A percentile compares a stretch with the other conserved stretches of the same genome.
These are phyloP conservation scores for Platysteira castanea DNA, from an alignment of 2,113 vertebrate genomes.

Conservation along the genomic window DNA sequence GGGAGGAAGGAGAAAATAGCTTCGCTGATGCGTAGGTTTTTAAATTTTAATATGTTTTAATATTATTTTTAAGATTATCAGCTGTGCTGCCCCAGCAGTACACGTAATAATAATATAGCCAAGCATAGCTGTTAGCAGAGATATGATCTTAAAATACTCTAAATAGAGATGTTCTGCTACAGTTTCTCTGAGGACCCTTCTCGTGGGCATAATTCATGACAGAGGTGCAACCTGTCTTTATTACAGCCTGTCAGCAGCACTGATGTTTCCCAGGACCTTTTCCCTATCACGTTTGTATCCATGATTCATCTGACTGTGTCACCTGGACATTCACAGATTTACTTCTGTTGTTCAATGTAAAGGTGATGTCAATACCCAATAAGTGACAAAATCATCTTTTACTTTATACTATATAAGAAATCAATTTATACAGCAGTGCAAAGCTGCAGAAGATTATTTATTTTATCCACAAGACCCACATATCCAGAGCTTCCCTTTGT, in stretches of 20 bases:
- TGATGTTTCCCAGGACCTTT: not conserved
- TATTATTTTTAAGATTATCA: not conserved
- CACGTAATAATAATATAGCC: not conserved
- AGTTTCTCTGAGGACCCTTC: not conserved
- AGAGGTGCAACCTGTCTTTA: not conserved
- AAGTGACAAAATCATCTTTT: not conserved
- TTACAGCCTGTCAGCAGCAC: not conserved
- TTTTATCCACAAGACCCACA: not conserved
- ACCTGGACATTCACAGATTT: not conserved
- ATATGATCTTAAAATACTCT: not conserved
- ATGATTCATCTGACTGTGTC: not conserved
- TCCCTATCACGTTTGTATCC: accelerated
- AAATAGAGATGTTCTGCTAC: not conserved
- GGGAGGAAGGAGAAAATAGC: not conserved
- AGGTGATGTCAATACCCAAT: not conserved
- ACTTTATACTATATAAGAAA: not conserved
- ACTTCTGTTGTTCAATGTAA: not conserved
- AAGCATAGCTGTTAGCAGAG: not conserved
- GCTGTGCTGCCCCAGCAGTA: not conserved
- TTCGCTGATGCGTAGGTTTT: not conserved
- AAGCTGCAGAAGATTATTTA: not conserved
- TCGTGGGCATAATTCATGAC: accelerated
- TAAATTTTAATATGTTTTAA: not conserved
- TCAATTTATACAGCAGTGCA: not conserved
- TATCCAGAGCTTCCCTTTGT: not conserved